These are phyloP conservation scores for Lepisosteus oculatus DNA, from an alignment of 2,113 vertebrate genomes.

Conservation along the genomic window DNA sequence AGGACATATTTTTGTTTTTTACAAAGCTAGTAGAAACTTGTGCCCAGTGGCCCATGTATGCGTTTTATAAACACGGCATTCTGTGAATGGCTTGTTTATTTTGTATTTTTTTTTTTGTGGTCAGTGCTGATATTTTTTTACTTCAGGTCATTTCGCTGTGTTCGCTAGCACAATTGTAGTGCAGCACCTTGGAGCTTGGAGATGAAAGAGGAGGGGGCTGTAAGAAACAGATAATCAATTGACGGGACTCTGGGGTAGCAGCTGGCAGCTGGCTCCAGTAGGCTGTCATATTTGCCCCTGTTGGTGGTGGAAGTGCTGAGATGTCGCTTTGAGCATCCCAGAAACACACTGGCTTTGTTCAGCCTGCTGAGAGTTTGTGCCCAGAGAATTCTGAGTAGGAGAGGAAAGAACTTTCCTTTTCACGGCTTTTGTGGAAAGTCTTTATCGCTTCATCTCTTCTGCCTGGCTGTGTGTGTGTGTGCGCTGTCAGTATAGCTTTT, in stretches of 20 bases:
- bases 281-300: slow-evolving; percentile 58
- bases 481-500: neutral
- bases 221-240: slow-evolving; percentile 43
- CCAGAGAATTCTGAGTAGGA: slow-evolving; percentile 63
- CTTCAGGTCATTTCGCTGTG: too few species aligned
- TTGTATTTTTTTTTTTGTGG: too few species aligned
- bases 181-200: slow-evolving; percentile 9
- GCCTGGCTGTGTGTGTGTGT: neutral
- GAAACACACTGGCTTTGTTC: slow-evolving; percentile 60
- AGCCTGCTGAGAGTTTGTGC: slow-evolving; percentile 38
- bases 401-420: slow-evolving; percentile 51
- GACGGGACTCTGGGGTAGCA: slow-evolving; percentile 43
- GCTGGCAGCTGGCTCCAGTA: slow-evolving; percentile 57
- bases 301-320: slow-evolving; percentile 70
- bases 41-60: too few species aligned
- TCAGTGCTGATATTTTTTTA: too few species aligned
- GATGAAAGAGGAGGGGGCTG: slow-evolving; percentile 9
- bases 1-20: too few species aligned
- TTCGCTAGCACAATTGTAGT: slow-evolving; percentile 23
- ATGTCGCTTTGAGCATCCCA: slow-evolving; percentile 54
- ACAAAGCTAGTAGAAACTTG: too few species aligned
- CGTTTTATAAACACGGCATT: too few species aligned
- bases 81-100: too few species aligned
- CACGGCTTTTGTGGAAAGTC: neutral
- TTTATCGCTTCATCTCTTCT: neutral